A percentile compares a stretch with the other conserved stretches of the same genome.
Conservation (phyloP, 2,888 invertebrate species). For the Periphyllus acericola region DNA sequence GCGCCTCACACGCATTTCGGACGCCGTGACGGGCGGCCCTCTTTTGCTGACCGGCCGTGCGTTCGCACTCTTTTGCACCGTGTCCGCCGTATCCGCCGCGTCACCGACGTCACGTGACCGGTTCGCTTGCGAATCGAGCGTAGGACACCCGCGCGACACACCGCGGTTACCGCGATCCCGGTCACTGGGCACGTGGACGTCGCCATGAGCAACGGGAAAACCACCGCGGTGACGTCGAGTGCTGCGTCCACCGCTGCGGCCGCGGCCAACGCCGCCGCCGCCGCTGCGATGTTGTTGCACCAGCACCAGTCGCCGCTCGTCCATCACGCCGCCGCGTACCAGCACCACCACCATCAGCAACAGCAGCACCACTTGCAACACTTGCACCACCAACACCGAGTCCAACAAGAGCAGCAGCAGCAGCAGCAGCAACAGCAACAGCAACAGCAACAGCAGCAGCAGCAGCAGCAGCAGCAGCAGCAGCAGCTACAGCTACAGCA, state of each 20-base stretch:
- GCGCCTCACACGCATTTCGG: conserved; percentile 39
- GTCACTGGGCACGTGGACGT: not conserved
- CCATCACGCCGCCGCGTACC: conserved; percentile 24
- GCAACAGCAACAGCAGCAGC: conserved; percentile 16
- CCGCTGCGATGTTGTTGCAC: conserved; percentile 56
- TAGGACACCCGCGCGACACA: not conserved
- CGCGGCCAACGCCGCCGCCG: conserved; percentile 60
- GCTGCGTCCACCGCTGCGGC: conserved; percentile 46
- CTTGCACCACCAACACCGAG: conserved; percentile 69
- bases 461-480: conserved; percentile 34
- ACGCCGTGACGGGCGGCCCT: conserved; percentile 33
- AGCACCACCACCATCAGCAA: conserved; percentile 42
- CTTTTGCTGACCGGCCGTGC: not conserved
- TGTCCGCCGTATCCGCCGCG: not conserved
- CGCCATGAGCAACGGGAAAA: not conserved
- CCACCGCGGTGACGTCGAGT: conserved; percentile 32
- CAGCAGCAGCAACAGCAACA: conserved; percentile 44
- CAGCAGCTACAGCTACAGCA: conserved; percentile 31
- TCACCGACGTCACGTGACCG: not conserved
- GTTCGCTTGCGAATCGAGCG: not conserved
- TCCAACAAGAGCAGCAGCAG: conserved; percentile 42
- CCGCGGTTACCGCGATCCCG: not conserved
- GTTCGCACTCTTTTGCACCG: not conserved
- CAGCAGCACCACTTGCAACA: conserved; percentile 66
- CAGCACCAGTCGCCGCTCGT: conserved; percentile 5